Evolutionary conservation across 2,797 vertebrate species (phyloP), one percentile per base, ranked within the genome.

Genomic region (Phataginus tricuspis): DNA sequence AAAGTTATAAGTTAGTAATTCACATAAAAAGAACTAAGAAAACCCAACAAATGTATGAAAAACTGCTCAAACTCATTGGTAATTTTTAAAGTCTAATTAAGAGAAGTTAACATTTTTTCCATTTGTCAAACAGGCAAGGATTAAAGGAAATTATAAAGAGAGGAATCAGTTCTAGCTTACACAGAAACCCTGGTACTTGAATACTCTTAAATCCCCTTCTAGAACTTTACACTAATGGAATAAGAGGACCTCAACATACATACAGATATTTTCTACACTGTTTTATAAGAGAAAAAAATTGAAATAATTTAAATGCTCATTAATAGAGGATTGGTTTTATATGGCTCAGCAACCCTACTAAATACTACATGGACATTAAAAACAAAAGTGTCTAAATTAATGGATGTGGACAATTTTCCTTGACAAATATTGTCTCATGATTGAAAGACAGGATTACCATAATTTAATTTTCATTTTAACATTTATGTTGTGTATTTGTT

Each of bases 401-500:
- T 2, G 19, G 34, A 34, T 7, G 4, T 8, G n/a, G 39, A 31
- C 12, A 57, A 2, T 45, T 5, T 53, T 64, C 59, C 57, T 66
- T 72, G 39, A 55, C 34, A 45, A n/a, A 29, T 19, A 61, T 34
- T 55, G 15, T 59, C 71, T 84, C 71, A 45, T 21, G 25, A 94
- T 13, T 57, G 55, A 66, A 90, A 86, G 51, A 59, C 82, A 83
- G 25, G n/a, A 66, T 31, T 83, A 34, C 61, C 21, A 53, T 53
- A 57, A 61, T 63, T 94, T 42, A 37, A 89, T 93, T 90, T 96
- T 75, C 74, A 90, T 68, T 94, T 91, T 77, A 84, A 82, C 16
- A 23, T 51, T 39, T 66, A 85, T 7, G 61, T 77, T 94, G 31
- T 63, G 4, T 77, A 49, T 90, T 53, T 90, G 25, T n/a, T 53